Evolutionary conservation across 1,140 invertebrate genomes (phyloP), one percentile per base, ranked within the genome.

Genomic region (Solenopsis invicta): DNA sequence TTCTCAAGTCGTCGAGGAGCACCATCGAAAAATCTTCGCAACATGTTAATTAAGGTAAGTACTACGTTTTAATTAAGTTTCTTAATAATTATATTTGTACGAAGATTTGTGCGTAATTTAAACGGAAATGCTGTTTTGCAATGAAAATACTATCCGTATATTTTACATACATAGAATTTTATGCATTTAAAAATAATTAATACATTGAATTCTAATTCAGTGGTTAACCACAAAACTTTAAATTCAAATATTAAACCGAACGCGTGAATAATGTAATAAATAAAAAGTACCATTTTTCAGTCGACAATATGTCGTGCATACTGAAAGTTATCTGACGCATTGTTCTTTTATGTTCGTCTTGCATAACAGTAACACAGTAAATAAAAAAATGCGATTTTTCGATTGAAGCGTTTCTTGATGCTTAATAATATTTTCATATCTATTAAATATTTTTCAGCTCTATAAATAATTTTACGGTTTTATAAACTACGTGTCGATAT

Each of bases 11-110:
- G 24, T 10, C 5, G 50, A 74, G 3, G 2, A 37, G 18, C 64
- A 72, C 50, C 48, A 74, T 37, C 29, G 50, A 54, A 18, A 21
- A 12, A 41, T 16, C 18, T 54, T 56, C 1, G 48, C 50, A 56
- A 37, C 12, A 18, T 56, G n/a, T 74, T 74, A 52, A 56, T 41
- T 18, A 45, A 61, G 34, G n/a, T 76, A 16, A 76, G 9, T 59
- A 13, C n/a, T 41, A 41, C 1, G 21, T 41, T 41, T 76, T 24
- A 72, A 50, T 71, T 71, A 59, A 59, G 12, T 24, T 59, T 56
- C 1, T 56, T 37, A 5, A 41, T 59, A 37, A 41, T 75, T 6
- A 74, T 54, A 54, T 56, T 24, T 59, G 12, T 41, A 41, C 72
- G n/a, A 41, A 59, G 6, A 59, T 59, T 59, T 21, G n/a, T 41